Base-by-base conservation (phyloP, 2,797 vertebrate species). In the Pelochelys cantorii region DNA sequence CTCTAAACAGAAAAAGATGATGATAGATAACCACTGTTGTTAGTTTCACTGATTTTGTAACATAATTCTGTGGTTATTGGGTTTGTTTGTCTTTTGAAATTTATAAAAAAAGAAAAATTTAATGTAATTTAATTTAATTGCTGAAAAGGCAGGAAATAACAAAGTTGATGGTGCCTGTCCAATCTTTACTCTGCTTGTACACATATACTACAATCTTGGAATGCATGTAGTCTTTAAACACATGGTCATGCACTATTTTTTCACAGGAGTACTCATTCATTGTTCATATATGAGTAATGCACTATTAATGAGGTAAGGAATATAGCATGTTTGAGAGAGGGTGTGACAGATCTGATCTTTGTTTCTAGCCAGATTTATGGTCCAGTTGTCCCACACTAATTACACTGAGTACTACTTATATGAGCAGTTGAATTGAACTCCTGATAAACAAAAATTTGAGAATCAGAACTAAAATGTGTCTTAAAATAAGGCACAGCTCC, bases 31-130 rank as follows among this genome's bases (percentile, higher is more conserved):
- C 71, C 65, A 71, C 18, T 22, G 62, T 57, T 74, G 55, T 62
- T 92, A 90, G 48, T 62, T 48, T 18, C 62, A 42, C 81, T 92
- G 88, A 82, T 87, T 86, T 81, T 90, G 92, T 9, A 79, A 18
- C 10, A 4, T 17, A 65, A 85, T 93, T 84, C 11, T 85, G 81
- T 77, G 71, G 3, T 13, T 60, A 6, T 77, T 87, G 56, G 56
- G 29, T 3, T 74, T 1, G 57, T 85, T 71, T 86, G 60, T 86
- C 27, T 1, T 90, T 82, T 91, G 75, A 82, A 55, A 80, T 75
- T 34, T 75, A 0, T 85, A 74, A 8, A 17, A 79, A 85, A 90
- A 92, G 15, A 11, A 74, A 11, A 74, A 25, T 11, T 82, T 68
- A 88, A n/a, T n/a, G n/a, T n/a, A n/a, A n/a, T n/a, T n/a, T n/a